These are phyloP conservation scores for Tholera decimalis DNA, from an alignment of 2,888 invertebrate genomes.

Conservation along the genomic window DNA sequence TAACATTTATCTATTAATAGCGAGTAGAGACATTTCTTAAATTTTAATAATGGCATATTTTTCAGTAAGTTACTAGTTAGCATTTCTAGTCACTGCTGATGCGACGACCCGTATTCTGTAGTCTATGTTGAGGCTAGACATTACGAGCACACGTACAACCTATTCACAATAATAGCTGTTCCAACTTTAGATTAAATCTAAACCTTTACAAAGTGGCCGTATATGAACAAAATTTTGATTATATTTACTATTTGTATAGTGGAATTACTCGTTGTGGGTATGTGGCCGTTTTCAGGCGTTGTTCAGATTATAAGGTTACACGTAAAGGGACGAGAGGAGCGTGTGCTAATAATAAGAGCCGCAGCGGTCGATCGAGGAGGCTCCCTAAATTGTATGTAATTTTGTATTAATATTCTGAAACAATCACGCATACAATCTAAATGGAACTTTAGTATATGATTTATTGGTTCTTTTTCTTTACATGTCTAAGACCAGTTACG, in stretches of 20 bases:
- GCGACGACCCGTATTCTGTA: not conserved
- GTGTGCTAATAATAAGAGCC: too few species aligned
- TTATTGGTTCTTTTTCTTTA: too few species aligned
- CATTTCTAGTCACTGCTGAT: not conserved
- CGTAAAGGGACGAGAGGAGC: not conserved
- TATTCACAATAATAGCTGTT: constrained; percentile 13
- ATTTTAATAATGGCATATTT: too few species aligned
- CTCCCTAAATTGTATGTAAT: too few species aligned
- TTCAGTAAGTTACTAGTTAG: not conserved
- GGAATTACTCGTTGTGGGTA: not conserved
- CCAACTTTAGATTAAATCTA: constrained; percentile 35
- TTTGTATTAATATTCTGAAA: too few species aligned
- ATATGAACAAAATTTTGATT: constrained; percentile 20
- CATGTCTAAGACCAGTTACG: too few species aligned
- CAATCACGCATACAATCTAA: too few species aligned
- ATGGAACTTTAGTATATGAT: too few species aligned
- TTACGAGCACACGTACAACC: constrained; percentile 24
- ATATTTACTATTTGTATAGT: constrained; percentile 5
- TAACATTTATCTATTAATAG: too few species aligned
- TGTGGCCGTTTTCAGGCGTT: not conserved
- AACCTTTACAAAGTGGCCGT: constrained; percentile 3
- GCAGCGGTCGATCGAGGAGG: too few species aligned
- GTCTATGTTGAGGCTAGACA: not conserved
- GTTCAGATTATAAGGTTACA: not conserved
- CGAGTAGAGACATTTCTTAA: too few species aligned